Conservation (phyloP, 2,888 invertebrate genomes). For the Sesia apiformis region DNA sequence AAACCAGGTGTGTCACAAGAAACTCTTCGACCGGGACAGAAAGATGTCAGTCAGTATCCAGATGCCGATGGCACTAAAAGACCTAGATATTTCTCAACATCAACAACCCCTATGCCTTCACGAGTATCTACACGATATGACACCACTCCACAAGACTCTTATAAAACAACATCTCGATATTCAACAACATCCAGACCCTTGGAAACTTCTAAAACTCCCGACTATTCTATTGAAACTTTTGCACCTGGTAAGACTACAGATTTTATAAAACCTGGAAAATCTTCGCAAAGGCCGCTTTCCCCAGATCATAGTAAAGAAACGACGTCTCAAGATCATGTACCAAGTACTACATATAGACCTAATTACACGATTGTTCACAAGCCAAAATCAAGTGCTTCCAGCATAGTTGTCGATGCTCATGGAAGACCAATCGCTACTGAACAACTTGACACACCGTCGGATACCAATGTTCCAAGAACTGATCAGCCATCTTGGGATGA, state of each 20-base stretch:
- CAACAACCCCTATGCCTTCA: slow-evolving; percentile 18
- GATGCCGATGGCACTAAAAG: background rate
- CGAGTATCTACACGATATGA: slow-evolving; percentile 1
- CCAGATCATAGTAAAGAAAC: background rate
- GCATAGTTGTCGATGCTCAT: slow-evolving; percentile 4
- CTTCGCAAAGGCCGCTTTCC: too few species aligned
- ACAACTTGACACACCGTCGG: background rate
- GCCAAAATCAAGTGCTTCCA: slow-evolving; percentile 5
- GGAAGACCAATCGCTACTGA: slow-evolving; percentile 5
- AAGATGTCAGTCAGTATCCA: too few species aligned
- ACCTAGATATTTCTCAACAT: background rate
- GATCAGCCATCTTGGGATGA: too few species aligned
- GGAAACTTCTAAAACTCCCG: background rate
- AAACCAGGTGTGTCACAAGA: background rate
- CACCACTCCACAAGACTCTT: background rate
- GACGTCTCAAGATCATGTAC: slow-evolving; percentile 4
- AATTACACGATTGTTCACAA: slow-evolving; percentile 9
- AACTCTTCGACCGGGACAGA: background rate
- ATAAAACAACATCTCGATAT: background rate
- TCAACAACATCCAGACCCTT: background rate
- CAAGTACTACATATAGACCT: slow-evolving; percentile 20
- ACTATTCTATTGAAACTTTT: background rate
- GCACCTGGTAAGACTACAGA: background rate
- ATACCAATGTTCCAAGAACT: too few species aligned
- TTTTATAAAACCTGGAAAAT: background rate